These are phyloP conservation scores for Astropecten irregularis DNA, from an alignment of 53 echinoderm and acorn worm genomes.

Conservation along the genomic window DNA sequence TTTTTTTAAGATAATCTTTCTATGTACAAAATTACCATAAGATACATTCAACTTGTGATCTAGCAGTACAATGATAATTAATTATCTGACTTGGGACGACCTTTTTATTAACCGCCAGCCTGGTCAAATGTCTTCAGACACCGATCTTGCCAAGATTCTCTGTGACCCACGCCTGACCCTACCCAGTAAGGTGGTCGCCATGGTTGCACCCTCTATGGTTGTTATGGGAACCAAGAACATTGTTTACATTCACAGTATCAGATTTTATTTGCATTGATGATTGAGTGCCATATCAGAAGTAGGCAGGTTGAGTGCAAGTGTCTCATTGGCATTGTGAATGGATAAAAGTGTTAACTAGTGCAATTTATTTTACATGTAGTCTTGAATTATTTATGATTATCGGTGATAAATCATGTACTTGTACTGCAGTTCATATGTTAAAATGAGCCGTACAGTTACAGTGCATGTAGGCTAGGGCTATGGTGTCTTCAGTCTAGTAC, in stretches of 20 bases:
- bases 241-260: constrained; percentile 36
- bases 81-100: too few species aligned
- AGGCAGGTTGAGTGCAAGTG: too few species aligned
- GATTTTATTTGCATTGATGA: neutral
- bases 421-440: neutral
- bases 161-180: constrained; percentile 2
- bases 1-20: too few species aligned
- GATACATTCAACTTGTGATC: too few species aligned
- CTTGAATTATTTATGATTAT: neutral
- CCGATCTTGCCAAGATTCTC: too few species aligned
- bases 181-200: neutral
- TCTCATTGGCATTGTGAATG: neutral
- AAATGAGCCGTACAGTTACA: neutral
- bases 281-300: neutral
- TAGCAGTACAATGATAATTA: too few species aligned
- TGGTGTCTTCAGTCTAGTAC: neutral
- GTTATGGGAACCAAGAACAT: constrained; percentile 29
- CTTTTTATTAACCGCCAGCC: too few species aligned
- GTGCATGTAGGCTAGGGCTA: neutral
- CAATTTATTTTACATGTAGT: neutral
- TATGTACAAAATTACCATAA: too few species aligned
- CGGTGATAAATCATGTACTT: neutral
- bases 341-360: neutral
- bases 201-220: neutral
- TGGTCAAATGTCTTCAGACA: too few species aligned